Evolutionary conservation across 2,113 vertebrate species (phyloP), one percentile per base, ranked within the genome.

Genomic region (Phocoena phocoena): DNA sequence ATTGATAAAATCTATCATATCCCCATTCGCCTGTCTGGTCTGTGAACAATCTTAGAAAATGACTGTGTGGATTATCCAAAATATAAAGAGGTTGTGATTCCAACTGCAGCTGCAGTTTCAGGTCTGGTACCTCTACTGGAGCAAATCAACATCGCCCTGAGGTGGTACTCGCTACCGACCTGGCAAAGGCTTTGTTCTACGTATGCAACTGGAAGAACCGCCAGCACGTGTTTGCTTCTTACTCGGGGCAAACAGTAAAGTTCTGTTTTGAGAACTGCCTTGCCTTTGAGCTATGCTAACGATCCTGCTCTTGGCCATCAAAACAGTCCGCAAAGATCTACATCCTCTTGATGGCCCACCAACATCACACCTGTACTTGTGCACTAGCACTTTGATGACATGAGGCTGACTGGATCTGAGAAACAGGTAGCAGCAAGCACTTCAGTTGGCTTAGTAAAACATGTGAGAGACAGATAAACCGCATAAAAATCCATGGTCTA

Each of bases 141-240:
- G 68, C 28, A 15, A n/a, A 82, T 50, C 8, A 47, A 6, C 41
- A 21, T 0, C 5, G 15, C 28, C 28, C 21, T 11, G 12, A 41
- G 76, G n/a, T 9, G 18, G 0, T 33, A 20, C 4, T 2, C 21
- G 23, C 41, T n/a, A 1, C 0, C 53, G 41, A 60, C 67, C 60
- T 55, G 68, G 38, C 1, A 41, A 80, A 80, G 65, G n/a, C 13
- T 44, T 47, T n/a, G 58, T 21, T 28, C 81, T 58, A 47, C 4
- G n/a, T 14, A 17, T 18, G 47, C 58, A 4, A 65, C 15, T 31
- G 25, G 60, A 92, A 77, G 86, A 65, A 70, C 28, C 38, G 13
- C 23, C 53, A 26, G 71, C n/a, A 13, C 6, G 8, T 25, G 8
- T 41, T 50, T n/a, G 44, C 83, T 85, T 79, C 44, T 73, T 15